Conservation (phyloP, 2,888 invertebrate species). For the Charanyca ferruginea region DNA sequence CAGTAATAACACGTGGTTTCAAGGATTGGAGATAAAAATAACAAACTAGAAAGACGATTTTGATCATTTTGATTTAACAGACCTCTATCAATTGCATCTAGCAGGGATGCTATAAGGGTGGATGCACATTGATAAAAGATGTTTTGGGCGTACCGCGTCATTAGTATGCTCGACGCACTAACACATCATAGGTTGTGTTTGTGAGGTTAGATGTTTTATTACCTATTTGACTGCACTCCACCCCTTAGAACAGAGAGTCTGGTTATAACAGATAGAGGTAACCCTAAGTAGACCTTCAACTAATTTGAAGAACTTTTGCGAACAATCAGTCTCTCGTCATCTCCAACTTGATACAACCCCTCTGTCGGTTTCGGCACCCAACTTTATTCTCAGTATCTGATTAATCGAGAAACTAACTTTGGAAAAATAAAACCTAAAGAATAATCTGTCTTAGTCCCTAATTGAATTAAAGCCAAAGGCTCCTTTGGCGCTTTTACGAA, state of each 20-base stretch:
- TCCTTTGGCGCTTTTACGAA: neutral
- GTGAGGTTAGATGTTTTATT: no score
- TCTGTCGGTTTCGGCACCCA: neutral
- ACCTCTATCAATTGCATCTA: neutral
- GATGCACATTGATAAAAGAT: no score
- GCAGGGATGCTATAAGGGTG: no score
- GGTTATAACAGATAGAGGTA: no score
- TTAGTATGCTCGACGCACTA: no score
- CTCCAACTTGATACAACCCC: neutral
- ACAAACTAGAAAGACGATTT: neutral
- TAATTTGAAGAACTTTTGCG: neutral
- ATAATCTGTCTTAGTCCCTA: neutral
- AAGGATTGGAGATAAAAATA: slow-evolving; percentile 12
- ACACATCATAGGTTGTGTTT: no score
- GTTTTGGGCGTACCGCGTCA: no score
- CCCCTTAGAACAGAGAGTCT: no score
- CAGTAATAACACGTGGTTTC: slow-evolving; percentile 30
- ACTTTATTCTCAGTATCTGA: neutral
- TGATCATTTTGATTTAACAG: neutral
- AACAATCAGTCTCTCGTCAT: neutral
- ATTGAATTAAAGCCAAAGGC: slow-evolving; percentile 10
- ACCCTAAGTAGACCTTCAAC: neutral
- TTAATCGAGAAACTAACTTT: neutral
- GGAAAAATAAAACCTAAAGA: slow-evolving; percentile 1
- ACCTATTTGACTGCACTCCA: no score